Base-by-base conservation (phyloP, 2,888 invertebrate species). In the Calephelis perditalis region DNA sequence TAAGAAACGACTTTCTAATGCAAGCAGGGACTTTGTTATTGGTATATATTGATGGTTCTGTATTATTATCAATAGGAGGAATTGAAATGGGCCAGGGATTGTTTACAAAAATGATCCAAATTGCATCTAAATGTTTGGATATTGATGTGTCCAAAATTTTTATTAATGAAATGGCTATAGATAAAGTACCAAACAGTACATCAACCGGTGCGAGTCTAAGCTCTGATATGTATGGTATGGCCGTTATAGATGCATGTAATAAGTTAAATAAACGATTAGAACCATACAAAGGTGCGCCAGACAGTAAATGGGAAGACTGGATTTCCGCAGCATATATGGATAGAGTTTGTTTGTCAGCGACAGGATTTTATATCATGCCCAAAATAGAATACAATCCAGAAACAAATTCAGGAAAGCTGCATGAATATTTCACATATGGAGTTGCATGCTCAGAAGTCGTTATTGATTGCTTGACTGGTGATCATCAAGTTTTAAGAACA, bases 51-150 rank as follows among this genome's bases (percentile, higher is more conserved):
- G 95, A 95, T 75, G 97, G 96, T 9, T 95, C 96, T 0, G 95
- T 97, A 5, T 85, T 97, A 37, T 73, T 97, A 54, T 92, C 94
- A 6, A 96, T 96, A 74, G 96, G 96, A 58, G 97, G 96, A 12
- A 93, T 95, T 57, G 97, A 97, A 91, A 97, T 97, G 96, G 97
- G 97, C 0, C 97, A 97, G 96, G 97, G 94, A 94, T 26, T 26
- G 3, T 26, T 26, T 3, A 26, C 26, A 0, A 26, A 26, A 26
- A 26, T 26, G 3, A 26, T 95, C 63, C 97, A 97, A 92, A 93
- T 96, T 0, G 95, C 95, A 0, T 94, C 95, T 63, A 91, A 91
- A 72, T 92, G 89, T 9, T 78, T 96, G 45, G 92, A 91, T 65
- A 91, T 95, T 43, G 91, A 94, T 12, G 79, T 92, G 1, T 82